A percentile compares a stretch with the other conserved stretches of the same genome.
Evolutionary conservation across 1,140 invertebrate species (phyloP).

Genomic region (Rhyzopertha dominica): DNA sequence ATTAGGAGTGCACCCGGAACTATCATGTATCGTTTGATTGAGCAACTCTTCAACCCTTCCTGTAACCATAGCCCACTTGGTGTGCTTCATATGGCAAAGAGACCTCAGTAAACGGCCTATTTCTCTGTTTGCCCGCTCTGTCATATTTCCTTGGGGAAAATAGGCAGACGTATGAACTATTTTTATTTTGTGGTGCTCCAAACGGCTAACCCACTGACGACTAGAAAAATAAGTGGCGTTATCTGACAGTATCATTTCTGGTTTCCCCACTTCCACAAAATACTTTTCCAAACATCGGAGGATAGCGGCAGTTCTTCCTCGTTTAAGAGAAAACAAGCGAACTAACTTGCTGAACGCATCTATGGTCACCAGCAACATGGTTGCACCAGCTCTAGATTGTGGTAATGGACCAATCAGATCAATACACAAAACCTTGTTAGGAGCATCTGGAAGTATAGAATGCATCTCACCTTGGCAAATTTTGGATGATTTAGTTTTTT

Average conservation of each 20-base stretch:
- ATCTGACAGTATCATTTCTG: conserved; percentile 6
- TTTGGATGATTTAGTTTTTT: conserved; percentile 8
- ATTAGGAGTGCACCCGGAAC: conserved; percentile 2
- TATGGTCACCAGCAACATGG: conserved; percentile 4
- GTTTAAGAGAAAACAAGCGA: background rate
- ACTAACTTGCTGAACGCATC: conserved; percentile 8
- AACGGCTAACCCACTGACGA: background rate
- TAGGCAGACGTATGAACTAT: conserved; percentile 9
- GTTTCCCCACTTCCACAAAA: conserved; percentile 6
- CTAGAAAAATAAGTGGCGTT: conserved; percentile 6
- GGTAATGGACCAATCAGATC: conserved; percentile 9
- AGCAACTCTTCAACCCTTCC: background rate
- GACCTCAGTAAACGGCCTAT: conserved; percentile 5
- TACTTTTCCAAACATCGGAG: conserved; percentile 5
- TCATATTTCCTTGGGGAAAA: conserved; percentile 8
- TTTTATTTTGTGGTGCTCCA: background rate
- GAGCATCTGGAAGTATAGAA: conserved; percentile 5
- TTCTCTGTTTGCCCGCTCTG: conserved; percentile 5
- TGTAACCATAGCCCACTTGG: conserved; percentile 4
- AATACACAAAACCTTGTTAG: conserved; percentile 5
- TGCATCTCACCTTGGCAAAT: background rate
- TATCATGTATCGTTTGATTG: background rate
- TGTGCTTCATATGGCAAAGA: conserved; percentile 6
- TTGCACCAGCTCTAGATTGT: background rate
- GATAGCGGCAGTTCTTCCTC: background rate